Evolutionary conservation across 2,113 vertebrate species (phyloP), one percentile per base, ranked within the genome.

Genomic region (Bathybates hornii): DNA sequence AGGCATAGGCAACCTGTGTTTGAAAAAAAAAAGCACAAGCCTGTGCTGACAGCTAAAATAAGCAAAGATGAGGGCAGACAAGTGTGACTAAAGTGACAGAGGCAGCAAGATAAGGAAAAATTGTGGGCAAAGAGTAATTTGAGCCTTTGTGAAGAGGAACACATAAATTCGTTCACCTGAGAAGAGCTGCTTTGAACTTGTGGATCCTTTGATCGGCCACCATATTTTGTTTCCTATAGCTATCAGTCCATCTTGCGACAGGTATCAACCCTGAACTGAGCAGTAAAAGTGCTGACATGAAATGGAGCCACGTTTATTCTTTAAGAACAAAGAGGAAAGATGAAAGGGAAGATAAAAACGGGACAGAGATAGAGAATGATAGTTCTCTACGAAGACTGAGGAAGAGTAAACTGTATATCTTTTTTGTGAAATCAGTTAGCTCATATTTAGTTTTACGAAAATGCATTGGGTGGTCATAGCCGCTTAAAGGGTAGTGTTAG

Each of bases 141-240:
- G 48, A 93, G 83, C 52, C 68, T 84, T 93, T 76, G 71, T 82
- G 59, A 63, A 82, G 34, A 82, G 79, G 79, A 36, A 73, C 8
- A 27, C 32, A 66, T 79, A 91, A 91, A 94, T 86, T 71, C 3
- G 59, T 94, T 93, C 91, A 87, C 87, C 53, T 79, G 86, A 89
- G 83, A 88, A 84, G 78, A 63, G 87, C 87, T 24, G 52, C 57
- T 83, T 76, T 83, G 88, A 95, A 88, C 80, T 87, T 86, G 54
- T 56, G 14, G 78, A 79, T 85, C 80, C 32, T 92, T 89, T 89
- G 66, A 94, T 93, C 86, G 66, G 79, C 85, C 87, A 80, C 85
- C 88, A 81, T 89, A 78, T 91, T 90, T 88, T 88, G 45, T 79
- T 87, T 87, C 92, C 71, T 59, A 52, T 17, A 82, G 32, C 41